Evolutionary conservation across 2,113 vertebrate genomes (phyloP), one percentile per base, ranked within the genome.

Genomic region (Gnathonemus echidnorhynchus): DNA sequence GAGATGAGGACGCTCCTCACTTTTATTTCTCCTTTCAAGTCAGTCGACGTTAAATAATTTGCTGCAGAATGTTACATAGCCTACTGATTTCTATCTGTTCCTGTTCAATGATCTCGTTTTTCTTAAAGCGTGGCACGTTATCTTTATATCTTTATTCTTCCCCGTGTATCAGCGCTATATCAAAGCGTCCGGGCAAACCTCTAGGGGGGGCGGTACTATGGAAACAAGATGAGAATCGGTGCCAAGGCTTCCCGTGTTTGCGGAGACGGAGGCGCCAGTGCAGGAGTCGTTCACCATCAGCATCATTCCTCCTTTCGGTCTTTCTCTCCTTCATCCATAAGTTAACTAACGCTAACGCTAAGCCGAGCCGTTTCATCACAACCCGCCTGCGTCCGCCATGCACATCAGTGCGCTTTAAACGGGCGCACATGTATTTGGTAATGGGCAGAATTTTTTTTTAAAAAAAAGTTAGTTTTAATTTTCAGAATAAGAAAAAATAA

Each of bases 151-250:
- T 42, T 89, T 88, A 49, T 74, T 42, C 52, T 86, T 84, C n/a
- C n/a, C 8, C 31, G 74, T 27, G 24, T 84, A 89, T 89, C 74
- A 45, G 19, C 49, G 74, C 70, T 88, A 83, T 88, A 84, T 85
- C 70, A 89, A 77, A 35, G 66, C 50, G 50, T 83, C 17, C 42
- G 91, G 92, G 88, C 91, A 89, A 90, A 84, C 93, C 94, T 93
- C 94, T 45, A 48, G 5, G 93, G 93, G 93, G 94, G 95, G 95
- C 94, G 96, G 95, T 96, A 93, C 95, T 95, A 96, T 96, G 96
- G 96, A 95, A 96, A 96, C 96, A 92, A 94, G 92, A 27, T 84
- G 77, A 85, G 35, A 35, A 42, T 56, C 52, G 70, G 77, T 56
- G 80, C 52, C 80, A 89, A 27, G 39, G 83, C 77, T 83, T 52